These are phyloP conservation scores for Aythya baeri DNA, from an alignment of 2,113 vertebrate species.

Conservation along the genomic window DNA sequence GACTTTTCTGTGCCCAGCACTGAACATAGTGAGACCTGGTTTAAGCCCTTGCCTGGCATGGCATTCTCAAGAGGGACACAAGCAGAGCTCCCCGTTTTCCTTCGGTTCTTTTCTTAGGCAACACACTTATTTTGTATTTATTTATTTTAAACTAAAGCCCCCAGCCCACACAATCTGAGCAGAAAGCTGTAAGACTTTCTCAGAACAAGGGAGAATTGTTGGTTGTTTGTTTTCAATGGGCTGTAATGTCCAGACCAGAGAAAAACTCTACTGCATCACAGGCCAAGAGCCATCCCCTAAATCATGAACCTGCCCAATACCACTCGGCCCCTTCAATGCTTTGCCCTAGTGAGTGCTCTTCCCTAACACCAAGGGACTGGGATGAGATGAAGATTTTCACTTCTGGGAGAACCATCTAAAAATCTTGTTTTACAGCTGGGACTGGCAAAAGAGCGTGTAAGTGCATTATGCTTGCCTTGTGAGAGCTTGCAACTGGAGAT, in stretches of 20 bases:
- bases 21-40: rapidly evolving
- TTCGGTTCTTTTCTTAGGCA: background rate
- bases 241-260: background rate
- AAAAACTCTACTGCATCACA: too few relatives aligned
- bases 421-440: background rate
- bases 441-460: background rate
- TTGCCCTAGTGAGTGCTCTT: background rate
- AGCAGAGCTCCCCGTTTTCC: rapidly evolving
- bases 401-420: background rate
- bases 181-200: background rate
- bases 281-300: background rate
- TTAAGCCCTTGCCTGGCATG: rapidly evolving
- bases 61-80: rapidly evolving
- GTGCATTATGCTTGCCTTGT: rapidly evolving
- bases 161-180: rapidly evolving
- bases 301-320: rapidly evolving
- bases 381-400: too few relatives aligned
- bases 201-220: too few relatives aligned
- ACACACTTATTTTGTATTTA: background rate
- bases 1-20: rapidly evolving
- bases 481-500: background rate
- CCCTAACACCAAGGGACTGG: background rate
- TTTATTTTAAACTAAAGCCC: background rate
- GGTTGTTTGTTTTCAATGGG: background rate
- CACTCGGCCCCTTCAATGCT: rapidly evolving